Base-by-base conservation (phyloP, 2,888 invertebrate species). In the Siphlonurus alternatus region DNA sequence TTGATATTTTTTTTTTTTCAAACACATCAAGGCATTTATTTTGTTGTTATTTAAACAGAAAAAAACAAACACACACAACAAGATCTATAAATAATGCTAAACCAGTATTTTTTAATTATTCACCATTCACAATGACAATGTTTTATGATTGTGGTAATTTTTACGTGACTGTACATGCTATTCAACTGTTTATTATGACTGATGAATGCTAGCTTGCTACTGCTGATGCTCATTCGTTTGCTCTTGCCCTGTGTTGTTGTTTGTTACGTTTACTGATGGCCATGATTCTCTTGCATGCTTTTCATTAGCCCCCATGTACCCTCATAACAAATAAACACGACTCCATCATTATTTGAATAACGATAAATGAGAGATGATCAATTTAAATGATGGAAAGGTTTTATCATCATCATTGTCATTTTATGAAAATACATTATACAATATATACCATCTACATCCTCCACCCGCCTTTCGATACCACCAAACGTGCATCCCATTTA, bases 81-180 rank as follows among this genome's bases (percentile, higher is more conserved):
- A 38, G 38, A 5, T n/a, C 56, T 10, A 56, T 56, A 56, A 56
- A 56, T 56, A 20, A 56, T 10, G n/a, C 56, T 5, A n/a, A n/a
- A 56, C 5, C 56, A n/a, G 22, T 56, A 56, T 56, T 56, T 56
- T 56, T 56, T 56, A 56, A 56, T 56, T 56, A 56, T 56, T 56
- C 56, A 22, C n/a, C n/a, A 22, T 22, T n/a, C 56, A 22, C 56
- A 56, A 20, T 5, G 56, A 56, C 56, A 56, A 56, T 56, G 56
- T 56, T 56, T 56, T 56, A 56, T 56, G 56, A 56, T n/a, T 56
- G 56, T 56, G 56, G 56, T 56, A 56, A 56, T 56, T 56, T 56
- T 56, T 56, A 56, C 56, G 56, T 56, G 56, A 5, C 56, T 56
- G 19, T 22, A 56, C 56, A 56, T n/a, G 56, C 56, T 56, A 56